Conservation (phyloP, 2,888 invertebrate genomes). For the Anodontia alba region DNA sequence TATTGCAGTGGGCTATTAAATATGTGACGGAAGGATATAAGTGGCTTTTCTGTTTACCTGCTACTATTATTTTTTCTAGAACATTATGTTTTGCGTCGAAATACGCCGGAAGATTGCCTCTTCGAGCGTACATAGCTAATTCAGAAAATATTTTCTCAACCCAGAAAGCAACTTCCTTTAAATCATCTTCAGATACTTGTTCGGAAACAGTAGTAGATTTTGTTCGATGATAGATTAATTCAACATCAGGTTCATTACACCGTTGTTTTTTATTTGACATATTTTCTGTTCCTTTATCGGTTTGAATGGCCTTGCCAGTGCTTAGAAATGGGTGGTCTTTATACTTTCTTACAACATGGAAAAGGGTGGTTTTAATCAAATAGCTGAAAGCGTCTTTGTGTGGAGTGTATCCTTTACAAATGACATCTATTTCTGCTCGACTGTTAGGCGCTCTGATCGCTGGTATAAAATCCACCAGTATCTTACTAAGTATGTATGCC, state of each 20-base stretch:
- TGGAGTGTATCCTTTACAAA: no score
- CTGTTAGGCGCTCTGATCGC: neutral
- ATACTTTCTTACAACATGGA: no score
- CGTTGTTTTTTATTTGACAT: no score
- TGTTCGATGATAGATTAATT: no score
- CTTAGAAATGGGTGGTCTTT: no score
- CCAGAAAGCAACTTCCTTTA: slow-evolving; percentile 13
- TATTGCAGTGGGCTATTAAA: neutral
- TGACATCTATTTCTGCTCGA: no score
- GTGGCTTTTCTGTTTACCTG: neutral
- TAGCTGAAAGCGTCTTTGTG: no score
- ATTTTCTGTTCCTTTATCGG: no score
- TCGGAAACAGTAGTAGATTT: neutral
- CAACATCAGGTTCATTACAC: no score
- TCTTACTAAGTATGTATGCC: slow-evolving; percentile 19
- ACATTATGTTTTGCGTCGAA: slow-evolving; percentile 10
- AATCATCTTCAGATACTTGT: neutral
- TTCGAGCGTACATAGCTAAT: neutral
- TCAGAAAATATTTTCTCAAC: slow-evolving; percentile 13
- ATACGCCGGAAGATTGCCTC: neutral
- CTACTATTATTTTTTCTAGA: neutral
- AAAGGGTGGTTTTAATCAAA: no score
- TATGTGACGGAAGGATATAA: neutral
- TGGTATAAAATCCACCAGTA: neutral
- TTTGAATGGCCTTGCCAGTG: no score